Percentiles rank a stretch among this genome's conserved stretches.
Evolutionary conservation across 2,113 vertebrate genomes (phyloP).

Genomic region (Phaethon lepturus): DNA sequence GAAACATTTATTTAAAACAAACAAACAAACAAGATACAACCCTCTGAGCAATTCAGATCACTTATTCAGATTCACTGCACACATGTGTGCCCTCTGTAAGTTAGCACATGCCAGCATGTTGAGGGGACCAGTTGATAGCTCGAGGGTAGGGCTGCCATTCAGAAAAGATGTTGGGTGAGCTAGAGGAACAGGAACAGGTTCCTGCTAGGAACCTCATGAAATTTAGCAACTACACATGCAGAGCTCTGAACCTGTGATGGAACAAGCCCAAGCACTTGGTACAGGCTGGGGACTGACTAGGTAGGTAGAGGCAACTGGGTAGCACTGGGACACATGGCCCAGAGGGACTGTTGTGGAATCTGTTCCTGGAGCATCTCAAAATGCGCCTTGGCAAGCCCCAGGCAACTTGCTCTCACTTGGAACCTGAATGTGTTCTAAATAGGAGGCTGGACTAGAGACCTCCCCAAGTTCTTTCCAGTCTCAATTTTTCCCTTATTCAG

Average conservation of each 20-base stretch:
- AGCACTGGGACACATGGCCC: neutral
- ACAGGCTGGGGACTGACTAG: neutral
- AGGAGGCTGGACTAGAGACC: neutral
- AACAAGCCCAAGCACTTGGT: neutral
- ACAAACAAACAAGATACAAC: neutral
- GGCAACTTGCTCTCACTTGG: neutral
- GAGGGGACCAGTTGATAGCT: neutral
- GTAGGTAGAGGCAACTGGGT: neutral
- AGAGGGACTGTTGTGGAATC: neutral
- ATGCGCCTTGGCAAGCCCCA: fast-evolving
- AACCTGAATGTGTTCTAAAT: neutral
- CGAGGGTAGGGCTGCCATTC: neutral
- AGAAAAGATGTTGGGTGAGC: neutral
- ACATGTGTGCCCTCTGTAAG: neutral
- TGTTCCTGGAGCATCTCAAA: neutral
- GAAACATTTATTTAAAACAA: neutral
- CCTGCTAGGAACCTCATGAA: neutral
- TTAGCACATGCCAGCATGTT: neutral
- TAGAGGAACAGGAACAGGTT: neutral
- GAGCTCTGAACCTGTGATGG: neutral
- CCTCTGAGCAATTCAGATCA: neutral
- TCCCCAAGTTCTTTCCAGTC: neutral
- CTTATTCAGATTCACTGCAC: neutral
- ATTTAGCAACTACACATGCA: neutral
- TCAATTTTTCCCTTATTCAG: neutral